Evolutionary conservation across 2,888 invertebrate genomes (phyloP).

Genomic region (Priocnemis perturbator): DNA sequence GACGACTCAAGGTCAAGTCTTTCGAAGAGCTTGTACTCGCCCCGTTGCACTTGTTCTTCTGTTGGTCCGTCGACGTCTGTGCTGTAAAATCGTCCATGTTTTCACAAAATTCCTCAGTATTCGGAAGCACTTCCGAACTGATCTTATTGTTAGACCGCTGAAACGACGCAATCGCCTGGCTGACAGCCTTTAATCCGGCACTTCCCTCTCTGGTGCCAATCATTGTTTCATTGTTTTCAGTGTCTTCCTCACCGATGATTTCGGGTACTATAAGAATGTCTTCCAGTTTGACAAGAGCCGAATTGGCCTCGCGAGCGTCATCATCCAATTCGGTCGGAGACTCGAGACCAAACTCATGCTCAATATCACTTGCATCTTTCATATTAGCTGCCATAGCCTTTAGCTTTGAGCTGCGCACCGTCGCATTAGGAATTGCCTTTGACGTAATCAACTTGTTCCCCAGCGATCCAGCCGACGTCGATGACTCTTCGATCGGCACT

Average conservation of each 20-base stretch:
- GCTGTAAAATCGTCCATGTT: background rate
- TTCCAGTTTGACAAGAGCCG: constrained; percentile 55
- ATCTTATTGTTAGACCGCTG: background rate
- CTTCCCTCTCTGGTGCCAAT: too few species aligned
- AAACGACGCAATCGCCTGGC: too few species aligned
- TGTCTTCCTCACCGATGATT: constrained; percentile 27
- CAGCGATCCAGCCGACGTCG: constrained; percentile 27
- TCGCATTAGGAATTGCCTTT: constrained; percentile 65
- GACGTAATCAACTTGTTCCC: constrained; percentile 28
- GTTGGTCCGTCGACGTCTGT: background rate
- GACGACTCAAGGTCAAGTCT: constrained; percentile 66
- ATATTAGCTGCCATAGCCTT: constrained; percentile 72
- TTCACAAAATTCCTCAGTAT: background rate
- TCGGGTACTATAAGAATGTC: constrained; percentile 65
- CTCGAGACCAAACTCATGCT: constrained; percentile 40
- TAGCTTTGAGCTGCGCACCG: constrained; percentile 70
- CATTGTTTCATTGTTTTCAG: constrained; percentile 9
- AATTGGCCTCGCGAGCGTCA: constrained; percentile 42
- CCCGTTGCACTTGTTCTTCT: constrained; percentile 26
- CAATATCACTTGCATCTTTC: constrained; percentile 56
- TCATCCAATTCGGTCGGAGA: constrained; percentile 41
- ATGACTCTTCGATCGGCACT: constrained; percentile 54
- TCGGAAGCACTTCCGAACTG: background rate
- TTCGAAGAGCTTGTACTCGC: constrained; percentile 46
- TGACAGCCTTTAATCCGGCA: too few species aligned